Evolutionary conservation across 1,140 invertebrate species (phyloP).

Genomic region (Myzus persicae): DNA sequence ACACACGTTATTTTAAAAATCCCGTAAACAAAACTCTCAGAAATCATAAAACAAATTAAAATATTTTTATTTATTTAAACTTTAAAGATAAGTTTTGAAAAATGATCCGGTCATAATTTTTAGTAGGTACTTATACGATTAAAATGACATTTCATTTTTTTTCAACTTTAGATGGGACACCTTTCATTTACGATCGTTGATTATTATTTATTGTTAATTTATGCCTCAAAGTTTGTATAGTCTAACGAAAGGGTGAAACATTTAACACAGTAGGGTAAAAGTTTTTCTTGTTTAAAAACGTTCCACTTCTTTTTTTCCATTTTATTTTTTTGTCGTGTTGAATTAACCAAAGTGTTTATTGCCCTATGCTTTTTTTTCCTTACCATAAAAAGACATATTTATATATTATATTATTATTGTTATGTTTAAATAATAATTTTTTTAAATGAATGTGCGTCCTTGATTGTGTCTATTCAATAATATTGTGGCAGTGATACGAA

Average conservation of each 20-base stretch:
- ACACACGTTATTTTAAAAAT: background rate
- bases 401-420: constrained; percentile 3
- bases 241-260: constrained; percentile 37
- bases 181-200: constrained; percentile 45
- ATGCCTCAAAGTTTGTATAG: constrained; percentile 18
- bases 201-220: constrained; percentile 51
- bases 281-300: background rate
- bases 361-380: background rate
- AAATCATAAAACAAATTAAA: background rate
- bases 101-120: constrained; percentile 14
- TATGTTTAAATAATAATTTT: background rate
- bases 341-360: constrained; percentile 36
- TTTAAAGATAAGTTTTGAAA: background rate
- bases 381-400: background rate
- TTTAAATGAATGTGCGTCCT: background rate
- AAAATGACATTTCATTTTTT: constrained; percentile 17
- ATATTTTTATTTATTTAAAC: background rate
- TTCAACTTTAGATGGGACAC: background rate
- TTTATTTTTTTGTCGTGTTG: background rate
- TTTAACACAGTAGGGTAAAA: constrained; percentile 29
- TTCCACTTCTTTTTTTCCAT: background rate
- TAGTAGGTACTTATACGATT: constrained; percentile 24
- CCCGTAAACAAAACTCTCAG: background rate
- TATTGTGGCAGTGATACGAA: background rate
- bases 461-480: constrained; percentile 17